phyloP scores from a whole-genome alignment of 2,888 invertebrate species.

The Torymus auratus region DNA sequence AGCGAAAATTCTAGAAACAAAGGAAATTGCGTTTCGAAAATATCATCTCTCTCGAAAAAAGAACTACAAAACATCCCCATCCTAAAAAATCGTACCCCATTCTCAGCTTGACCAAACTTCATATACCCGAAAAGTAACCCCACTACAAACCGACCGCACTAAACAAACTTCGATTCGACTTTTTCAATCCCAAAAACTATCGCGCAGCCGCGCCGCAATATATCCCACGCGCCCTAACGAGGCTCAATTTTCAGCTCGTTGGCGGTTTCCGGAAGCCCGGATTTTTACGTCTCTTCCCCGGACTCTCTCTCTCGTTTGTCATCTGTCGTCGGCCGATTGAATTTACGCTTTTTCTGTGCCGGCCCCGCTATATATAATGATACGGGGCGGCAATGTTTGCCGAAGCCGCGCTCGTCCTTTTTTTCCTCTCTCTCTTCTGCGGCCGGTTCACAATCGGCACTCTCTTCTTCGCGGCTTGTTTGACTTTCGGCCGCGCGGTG shows the following conservation, averaged over 20 bases:
- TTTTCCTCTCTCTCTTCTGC: conserved; percentile 11
- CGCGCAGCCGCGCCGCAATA: too few species aligned
- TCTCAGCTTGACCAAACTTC: too few species aligned
- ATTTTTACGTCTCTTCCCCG: conserved; percentile 37
- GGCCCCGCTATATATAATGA: conserved; percentile 35
- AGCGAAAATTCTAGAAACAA: too few species aligned
- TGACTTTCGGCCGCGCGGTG: conserved; percentile 21
- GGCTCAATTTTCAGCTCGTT: conserved; percentile 38
- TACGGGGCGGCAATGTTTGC: conserved; percentile 52
- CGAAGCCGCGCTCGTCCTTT: conserved; percentile 36
- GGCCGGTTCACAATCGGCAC: too few species aligned
- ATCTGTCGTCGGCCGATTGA: conserved; percentile 46
- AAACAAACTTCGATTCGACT: too few species aligned
- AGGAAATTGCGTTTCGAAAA: too few species aligned
- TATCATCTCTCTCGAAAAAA: too few species aligned
- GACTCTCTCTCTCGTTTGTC: conserved; percentile 56
- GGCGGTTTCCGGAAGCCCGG: conserved; percentile 53
- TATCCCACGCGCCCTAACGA: background rate
- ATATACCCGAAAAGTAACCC: too few species aligned
- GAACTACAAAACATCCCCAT: too few species aligned
- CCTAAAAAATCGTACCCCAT: too few species aligned
- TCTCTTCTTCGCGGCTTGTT: conserved; percentile 10
- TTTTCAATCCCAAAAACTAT: too few species aligned
- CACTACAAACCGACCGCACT: too few species aligned
- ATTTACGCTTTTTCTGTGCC: conserved; percentile 37